Evolutionary conservation across 2,113 vertebrate genomes (phyloP).

Genomic region (Sakesphorus luctuosus): DNA sequence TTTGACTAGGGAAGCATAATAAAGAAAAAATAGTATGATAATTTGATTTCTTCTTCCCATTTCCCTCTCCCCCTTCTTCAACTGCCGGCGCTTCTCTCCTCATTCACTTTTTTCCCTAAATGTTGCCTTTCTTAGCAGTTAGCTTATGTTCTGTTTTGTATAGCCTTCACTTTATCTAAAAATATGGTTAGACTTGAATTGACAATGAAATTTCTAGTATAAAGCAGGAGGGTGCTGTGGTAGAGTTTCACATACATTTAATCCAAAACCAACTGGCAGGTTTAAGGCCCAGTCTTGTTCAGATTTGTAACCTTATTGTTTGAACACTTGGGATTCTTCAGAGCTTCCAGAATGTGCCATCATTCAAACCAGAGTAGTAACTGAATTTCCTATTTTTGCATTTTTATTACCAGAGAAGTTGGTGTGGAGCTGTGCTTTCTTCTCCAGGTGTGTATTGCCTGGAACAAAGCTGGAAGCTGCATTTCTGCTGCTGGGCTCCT

Average conservation of each 20-base stretch:
- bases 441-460: background rate
- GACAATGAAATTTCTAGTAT: background rate
- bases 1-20: background rate
- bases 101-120: background rate
- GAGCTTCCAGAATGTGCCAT: background rate
- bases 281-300: background rate
- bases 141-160: background rate
- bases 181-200: background rate
- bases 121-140: background rate
- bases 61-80: background rate
- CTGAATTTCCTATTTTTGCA: accelerated
- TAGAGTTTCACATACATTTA: background rate
- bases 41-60: background rate
- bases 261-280: background rate
- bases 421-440: background rate
- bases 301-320: background rate
- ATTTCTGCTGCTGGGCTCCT: background rate
- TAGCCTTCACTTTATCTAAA: background rate
- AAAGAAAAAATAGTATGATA: background rate
- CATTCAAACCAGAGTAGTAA: background rate
- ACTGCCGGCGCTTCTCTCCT: background rate
- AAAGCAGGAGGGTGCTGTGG: background rate
- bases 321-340: background rate
- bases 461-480: background rate
- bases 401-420: background rate